Base-by-base conservation (phyloP, 2,888 invertebrate genomes). In the Callimorpha dominula region DNA sequence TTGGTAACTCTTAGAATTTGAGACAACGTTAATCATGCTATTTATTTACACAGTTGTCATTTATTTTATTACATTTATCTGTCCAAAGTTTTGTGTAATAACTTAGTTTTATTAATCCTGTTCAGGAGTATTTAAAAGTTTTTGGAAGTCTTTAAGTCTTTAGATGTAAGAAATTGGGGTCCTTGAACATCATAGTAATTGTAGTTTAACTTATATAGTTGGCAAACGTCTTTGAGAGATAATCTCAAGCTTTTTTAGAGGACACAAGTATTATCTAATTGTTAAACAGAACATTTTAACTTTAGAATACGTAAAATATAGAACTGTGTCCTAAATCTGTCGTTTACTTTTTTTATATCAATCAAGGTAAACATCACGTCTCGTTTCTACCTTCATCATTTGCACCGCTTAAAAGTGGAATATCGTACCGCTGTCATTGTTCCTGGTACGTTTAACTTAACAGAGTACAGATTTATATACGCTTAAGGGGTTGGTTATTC, bases 1-100 rank as follows among this genome's bases (percentile, higher is more conserved):
- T 78, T 71, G 17, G 70, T 11, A 79, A 82, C 74, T 72, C 71
- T 65, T 65, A 74, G 76, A 73, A 77, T 76, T 75, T 43, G 62
- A 49, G 71, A 73, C 75, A 73, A 74, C 46, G 78, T 81, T 78
- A 78, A 81, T 83, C 76, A 68, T 57, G 9, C 14, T 65, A 62
- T 75, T 72, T 74, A 75, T 74, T 65, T 62, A 69, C 40, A 72
- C 70, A 31, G 31, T 31, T 31, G 31, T 31, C 1, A 31, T 31
- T 31, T 31, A 31, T 31, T 31, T 31, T 31, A 2, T 67, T 70
- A 75, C 64, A 68, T 75, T 65, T 68, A 70, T 65, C 76, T 72
- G 73, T 70, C 73, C 71, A 31, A 79, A 75, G n/a, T 68, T 76
- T 72, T 49, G 42, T 40, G 20, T 52, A 68, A 68, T 72, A 70